Evolutionary conservation across 1,140 invertebrate species (phyloP), one percentile per base, ranked within the genome.

Genomic region (Lordiphosa clarofinis): DNA sequence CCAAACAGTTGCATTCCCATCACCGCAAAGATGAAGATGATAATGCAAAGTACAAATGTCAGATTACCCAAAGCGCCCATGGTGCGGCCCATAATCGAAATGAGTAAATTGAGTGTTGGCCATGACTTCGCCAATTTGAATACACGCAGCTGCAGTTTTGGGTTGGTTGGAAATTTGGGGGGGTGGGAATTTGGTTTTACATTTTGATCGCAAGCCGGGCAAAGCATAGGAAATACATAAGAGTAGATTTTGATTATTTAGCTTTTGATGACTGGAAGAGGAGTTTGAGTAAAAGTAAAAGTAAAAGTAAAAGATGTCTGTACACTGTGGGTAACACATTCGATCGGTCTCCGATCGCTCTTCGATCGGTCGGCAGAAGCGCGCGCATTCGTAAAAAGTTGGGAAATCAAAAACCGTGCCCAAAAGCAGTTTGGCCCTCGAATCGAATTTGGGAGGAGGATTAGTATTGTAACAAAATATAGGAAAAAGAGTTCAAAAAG

Each of bases 81-180:
- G 24, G 97, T 98, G 91, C 96, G 94, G 64, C 96, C 97, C 94
- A 98, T 98, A 89, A 99, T 98, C 73, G 96, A 97, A 88, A 99
- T 98, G 73, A 99, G 92, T 91, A 98, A 93, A 92, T 98, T 99
- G 87, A 99, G 91, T 66, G 97, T 98, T 69, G 96, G 97, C 97
- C 97, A 99, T 48, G 97, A 98, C 91, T 98, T 98, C 57, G 97
- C 97, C 89, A 99, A 91, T 93, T 99, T 99, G 92, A 99, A 98
- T 87, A 99, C 97, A 92, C 97, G 93, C 79, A 98, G 92, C 97
- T 98, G 91, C 79, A 92, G 73, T 76, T 73, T 62, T 43, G 36
- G 46, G 38, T 57, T 46, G 40, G 56, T 57, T 54, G 49, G 47
- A 54, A 19, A 19, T 64, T 64, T 43, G 57, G 60, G 4, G 31